Evolutionary conservation across 2,888 invertebrate species (phyloP).

Genomic region (Dendrolimus houi): DNA sequence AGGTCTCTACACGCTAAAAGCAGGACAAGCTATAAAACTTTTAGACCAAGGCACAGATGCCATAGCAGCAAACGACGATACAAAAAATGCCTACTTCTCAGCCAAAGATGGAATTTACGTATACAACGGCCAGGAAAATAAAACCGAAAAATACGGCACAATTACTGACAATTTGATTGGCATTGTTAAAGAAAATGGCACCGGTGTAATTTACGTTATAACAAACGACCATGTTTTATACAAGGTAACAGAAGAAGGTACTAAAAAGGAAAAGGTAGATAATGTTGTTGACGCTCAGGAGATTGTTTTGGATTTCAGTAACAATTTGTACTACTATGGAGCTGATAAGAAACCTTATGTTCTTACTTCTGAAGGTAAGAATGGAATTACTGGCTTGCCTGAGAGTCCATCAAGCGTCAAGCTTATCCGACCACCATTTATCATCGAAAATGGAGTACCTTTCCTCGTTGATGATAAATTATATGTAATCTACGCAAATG

Average conservation of each 20-base stretch:
- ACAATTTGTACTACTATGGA: slow-evolving; percentile 43
- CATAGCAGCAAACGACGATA: slow-evolving; percentile 26
- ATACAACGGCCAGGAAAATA: slow-evolving; percentile 23
- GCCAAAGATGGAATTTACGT: slow-evolving; percentile 39
- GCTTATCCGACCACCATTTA: slow-evolving; percentile 37
- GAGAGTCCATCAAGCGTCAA: slow-evolving; percentile 20
- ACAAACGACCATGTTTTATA: slow-evolving; percentile 38
- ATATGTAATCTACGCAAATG: slow-evolving; percentile 35
- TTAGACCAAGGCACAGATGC: slow-evolving; percentile 33
- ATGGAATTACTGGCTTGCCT: slow-evolving; percentile 40
- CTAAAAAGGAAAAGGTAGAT: slow-evolving; percentile 32
- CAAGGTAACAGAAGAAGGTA: slow-evolving; percentile 44
- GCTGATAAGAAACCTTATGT: slow-evolving; percentile 34
- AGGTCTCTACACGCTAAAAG: slow-evolving; percentile 29
- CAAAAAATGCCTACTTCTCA: slow-evolving; percentile 31
- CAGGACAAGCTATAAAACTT: slow-evolving; percentile 23
- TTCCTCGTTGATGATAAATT: slow-evolving; percentile 28
- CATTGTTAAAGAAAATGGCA: slow-evolving; percentile 33
- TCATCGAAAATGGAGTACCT: slow-evolving; percentile 30
- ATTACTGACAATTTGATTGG: slow-evolving; percentile 35
- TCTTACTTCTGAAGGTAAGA: slow-evolving; percentile 23
- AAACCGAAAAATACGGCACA: slow-evolving; percentile 38
- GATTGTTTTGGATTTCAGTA: slow-evolving; percentile 38
- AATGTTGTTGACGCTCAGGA: slow-evolving; percentile 35
- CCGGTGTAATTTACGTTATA: slow-evolving; percentile 39